Percentiles rank a stretch among this genome's conserved stretches.
These are phyloP conservation scores for Pseudoatta argentina DNA, from an alignment of 1,140 invertebrate genomes.

Conservation along the genomic window DNA sequence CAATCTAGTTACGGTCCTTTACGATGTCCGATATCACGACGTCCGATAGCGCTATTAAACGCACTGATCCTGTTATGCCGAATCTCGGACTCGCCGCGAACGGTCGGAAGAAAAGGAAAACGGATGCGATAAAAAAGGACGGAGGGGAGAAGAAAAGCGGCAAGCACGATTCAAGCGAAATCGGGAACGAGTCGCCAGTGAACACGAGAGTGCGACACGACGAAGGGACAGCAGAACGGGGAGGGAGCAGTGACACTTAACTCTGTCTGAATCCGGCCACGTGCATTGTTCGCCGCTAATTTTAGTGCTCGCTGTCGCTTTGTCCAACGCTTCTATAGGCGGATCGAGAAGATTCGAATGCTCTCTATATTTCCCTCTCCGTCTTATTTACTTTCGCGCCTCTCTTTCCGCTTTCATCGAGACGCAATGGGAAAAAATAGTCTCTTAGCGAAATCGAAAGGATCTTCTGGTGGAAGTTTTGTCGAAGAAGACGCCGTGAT, in stretches of 20 bases:
- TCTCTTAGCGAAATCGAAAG: conserved; percentile 60
- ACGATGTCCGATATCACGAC: conserved; percentile 3
- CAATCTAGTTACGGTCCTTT: conserved; percentile 19
- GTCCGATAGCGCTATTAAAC: conserved; percentile 26
- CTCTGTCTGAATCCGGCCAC: conserved; percentile 73
- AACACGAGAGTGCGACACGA: conserved; percentile 46
- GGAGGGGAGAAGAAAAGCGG: conserved; percentile 53
- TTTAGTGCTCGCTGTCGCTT: conserved; percentile 74
- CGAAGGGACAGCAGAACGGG: conserved; percentile 55
- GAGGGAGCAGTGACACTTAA: conserved; percentile 60
- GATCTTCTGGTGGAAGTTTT: conserved; percentile 38
- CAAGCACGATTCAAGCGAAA: conserved; percentile 27
- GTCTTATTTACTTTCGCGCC: conserved; percentile 3
- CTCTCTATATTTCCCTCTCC: conserved; percentile 63
- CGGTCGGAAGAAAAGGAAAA: conserved; percentile 53
- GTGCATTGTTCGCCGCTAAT: conserved; percentile 76
- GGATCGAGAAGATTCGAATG: conserved; percentile 72
- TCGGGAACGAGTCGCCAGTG: conserved; percentile 39
- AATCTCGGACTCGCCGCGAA: conserved; percentile 3
- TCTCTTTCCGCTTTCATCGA: conserved; percentile 32
- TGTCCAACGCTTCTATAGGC: conserved; percentile 72
- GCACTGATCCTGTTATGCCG: conserved; percentile 15
- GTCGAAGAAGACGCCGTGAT: conserved; percentile 55
- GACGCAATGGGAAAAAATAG: conserved; percentile 43
- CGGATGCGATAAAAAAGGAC: conserved; percentile 41